Base-by-base conservation (phyloP, 2,888 invertebrate species). In the Lathronympha strigana region DNA sequence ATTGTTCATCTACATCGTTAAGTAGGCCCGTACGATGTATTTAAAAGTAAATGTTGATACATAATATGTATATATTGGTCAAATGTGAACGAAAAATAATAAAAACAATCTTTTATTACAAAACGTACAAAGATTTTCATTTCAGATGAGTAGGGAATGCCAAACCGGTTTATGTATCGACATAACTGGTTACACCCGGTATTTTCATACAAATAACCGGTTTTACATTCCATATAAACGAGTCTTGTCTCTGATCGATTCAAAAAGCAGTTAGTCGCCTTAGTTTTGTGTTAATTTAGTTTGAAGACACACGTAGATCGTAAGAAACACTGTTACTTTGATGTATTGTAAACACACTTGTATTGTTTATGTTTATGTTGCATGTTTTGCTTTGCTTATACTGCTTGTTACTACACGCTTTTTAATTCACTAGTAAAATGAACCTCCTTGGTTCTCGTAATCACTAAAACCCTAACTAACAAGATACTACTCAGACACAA, bases 61-160 rank as follows among this genome's bases (percentile, higher is more conserved):
- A 84, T 88, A 86, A 90, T 91, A 87, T 92, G 91, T 92, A 92
- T 92, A 92, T 92, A 92, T 89, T 86, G 91, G 90, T 87, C 79
- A 78, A 82, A 88, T 91, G 89, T 90, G 89, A 90, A 90, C 81
- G 84, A 83, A 80, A 80, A 80, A 82, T 81, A 89, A 90, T 87
- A 88, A 90, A 87, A 88, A 86, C 79, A 82, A 85, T 75, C 81
- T 88, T 92, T 91, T 91, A 90, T 85, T 89, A 90, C 87, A 89
- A 90, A 90, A 86, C 78, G 69, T 68, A 80, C 69, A 71, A 75
- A 84, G 81, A 77, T 83, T 90, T 90, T 90, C 78, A 89, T 90
- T 90, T 68, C 70, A 70, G 71, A 76, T 61, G 84, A n/a, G n/a
- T n/a, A n/a, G n/a, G n/a, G n/a, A n/a, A n/a, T n/a, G n/a, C n/a